Percentiles rank a stretch among this genome's conserved stretches.
Conservation (phyloP, 2,888 invertebrate species). For the Drosophila setosimentum region DNA sequence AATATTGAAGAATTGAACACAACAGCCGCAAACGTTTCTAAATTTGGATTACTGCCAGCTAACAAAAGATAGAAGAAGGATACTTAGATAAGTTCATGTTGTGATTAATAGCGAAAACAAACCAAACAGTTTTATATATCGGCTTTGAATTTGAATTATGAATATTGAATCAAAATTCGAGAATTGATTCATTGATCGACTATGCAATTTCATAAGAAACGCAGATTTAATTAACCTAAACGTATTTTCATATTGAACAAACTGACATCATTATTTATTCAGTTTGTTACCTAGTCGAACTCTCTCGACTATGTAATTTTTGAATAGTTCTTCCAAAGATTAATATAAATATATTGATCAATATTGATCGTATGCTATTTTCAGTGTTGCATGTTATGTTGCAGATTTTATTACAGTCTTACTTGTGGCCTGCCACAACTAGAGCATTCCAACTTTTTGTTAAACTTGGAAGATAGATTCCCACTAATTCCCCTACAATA, state of each 20-base stretch:
- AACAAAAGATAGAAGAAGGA: neutral
- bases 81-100: neutral
- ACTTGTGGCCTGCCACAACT: neutral
- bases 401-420: neutral
- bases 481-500: neutral
- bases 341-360: neutral
- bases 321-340: neutral
- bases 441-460: neutral
- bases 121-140: neutral
- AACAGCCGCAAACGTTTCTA: neutral
- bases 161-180: neutral
- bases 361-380: neutral
- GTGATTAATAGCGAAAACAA: neutral
- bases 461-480: neutral
- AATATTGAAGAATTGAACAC: neutral
- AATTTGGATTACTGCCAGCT: neutral
- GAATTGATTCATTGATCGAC: neutral
- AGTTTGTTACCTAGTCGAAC: neutral
- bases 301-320: neutral
- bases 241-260: neutral
- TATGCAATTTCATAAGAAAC: neutral
- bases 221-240: neutral
- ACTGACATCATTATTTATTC: neutral
- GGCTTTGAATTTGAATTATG: neutral
- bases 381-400: neutral